Evolutionary conservation across 2,888 invertebrate species (phyloP).

Genomic region (Scaptomyza tumidula): DNA sequence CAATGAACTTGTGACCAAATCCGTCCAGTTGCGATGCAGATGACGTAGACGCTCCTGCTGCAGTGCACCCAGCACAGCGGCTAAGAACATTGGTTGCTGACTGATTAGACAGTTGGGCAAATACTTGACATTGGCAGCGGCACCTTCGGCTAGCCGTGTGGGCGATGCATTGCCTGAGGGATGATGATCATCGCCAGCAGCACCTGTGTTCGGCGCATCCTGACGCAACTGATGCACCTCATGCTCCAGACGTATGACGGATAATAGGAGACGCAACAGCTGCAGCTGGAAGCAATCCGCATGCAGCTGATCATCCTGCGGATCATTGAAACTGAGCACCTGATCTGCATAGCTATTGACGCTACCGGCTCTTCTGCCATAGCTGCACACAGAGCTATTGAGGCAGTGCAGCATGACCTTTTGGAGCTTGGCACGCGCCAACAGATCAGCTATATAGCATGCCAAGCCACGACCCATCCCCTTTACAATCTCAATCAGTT

Average conservation of each 20-base stretch:
- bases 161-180: conserved; percentile 81
- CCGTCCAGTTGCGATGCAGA: conserved; percentile 93
- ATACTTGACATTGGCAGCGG: conserved; percentile 86
- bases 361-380: conserved; percentile 42
- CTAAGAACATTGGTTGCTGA: conserved; percentile 93
- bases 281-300: conserved; percentile 90
- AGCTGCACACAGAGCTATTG: conserved; percentile 88
- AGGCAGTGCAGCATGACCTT: conserved; percentile 92
- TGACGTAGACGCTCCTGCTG: conserved; percentile 89
- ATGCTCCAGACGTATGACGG: conserved; percentile 91
- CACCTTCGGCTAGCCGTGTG: conserved; percentile 74
- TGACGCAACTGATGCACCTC: conserved; percentile 87
- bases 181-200: conserved; percentile 58
- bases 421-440: conserved; percentile 92
- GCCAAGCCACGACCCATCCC: conserved; percentile 91
- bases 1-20: conserved; percentile 91
- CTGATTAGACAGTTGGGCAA: conserved; percentile 88
- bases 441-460: conserved; percentile 90
- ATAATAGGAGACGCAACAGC: conserved; percentile 88
- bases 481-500: conserved; percentile 89
- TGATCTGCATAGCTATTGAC: conserved; percentile 89
- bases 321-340: conserved; percentile 90
- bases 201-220: conserved; percentile 75
- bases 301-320: conserved; percentile 87
- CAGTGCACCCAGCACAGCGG: conserved; percentile 91